Conservation (phyloP, 2,113 vertebrate species). For the Hepsetus odoe region DNA sequence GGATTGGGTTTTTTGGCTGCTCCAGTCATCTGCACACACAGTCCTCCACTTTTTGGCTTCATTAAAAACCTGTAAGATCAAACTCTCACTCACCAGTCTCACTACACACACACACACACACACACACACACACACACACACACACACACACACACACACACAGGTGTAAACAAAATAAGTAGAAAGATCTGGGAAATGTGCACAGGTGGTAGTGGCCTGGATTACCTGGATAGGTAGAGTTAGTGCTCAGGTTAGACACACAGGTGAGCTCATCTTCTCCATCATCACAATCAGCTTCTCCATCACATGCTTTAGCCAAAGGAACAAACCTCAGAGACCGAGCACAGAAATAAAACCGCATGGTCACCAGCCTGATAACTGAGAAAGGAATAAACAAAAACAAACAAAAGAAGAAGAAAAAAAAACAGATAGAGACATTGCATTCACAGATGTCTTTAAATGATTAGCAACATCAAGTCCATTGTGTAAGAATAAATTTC, state of each 20-base stretch:
- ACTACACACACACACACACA: constrained; percentile 40
- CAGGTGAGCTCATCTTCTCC: constrained; percentile 76
- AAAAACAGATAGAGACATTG: not conserved
- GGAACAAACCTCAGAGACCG: constrained; percentile 70
- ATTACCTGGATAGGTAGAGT: constrained; percentile 45
- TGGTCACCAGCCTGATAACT: constrained; percentile 70
- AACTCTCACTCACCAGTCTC: constrained; percentile 62
- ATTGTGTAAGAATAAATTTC: too few relatives aligned
- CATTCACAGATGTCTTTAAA: too few relatives aligned
- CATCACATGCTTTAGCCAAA: constrained; percentile 61
- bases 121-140: not conserved
- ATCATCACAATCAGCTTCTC: constrained; percentile 67
- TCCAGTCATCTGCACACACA: constrained; percentile 74
- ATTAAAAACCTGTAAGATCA: constrained; percentile 75
- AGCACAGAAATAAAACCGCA: constrained; percentile 77
- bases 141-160: not conserved
- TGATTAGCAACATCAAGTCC: too few relatives aligned
- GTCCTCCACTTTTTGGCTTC: constrained; percentile 67
- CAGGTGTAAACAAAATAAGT: too few relatives aligned
- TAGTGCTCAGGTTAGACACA: constrained; percentile 53
- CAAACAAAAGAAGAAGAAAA: not conserved
- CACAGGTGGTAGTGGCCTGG: constrained; percentile 56
- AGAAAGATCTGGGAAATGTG: not conserved
- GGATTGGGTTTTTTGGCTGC: constrained; percentile 62
- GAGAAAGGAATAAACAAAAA: not conserved